Evolutionary conservation across 2,888 invertebrate species (phyloP), one percentile per base, ranked within the genome.

Genomic region (Diloba caeruleocephala): DNA sequence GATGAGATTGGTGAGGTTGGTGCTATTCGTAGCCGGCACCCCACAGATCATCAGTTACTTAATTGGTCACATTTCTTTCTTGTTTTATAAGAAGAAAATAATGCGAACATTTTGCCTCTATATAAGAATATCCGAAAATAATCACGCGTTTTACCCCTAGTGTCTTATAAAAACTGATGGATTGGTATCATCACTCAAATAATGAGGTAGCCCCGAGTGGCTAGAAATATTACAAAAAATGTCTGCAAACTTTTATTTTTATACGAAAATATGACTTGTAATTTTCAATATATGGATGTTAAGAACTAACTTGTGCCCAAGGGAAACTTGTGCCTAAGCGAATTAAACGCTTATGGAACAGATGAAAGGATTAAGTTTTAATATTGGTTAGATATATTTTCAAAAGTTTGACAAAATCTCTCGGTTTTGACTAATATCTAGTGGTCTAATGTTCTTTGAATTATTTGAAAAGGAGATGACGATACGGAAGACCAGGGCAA

Each of bases 131-230:
- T 12, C 31, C 28, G 12, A 34, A 46, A 55, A 63, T 71, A 44
- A 53, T 56, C 55, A 51, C 42, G 45, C 28, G 14, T 31, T 17
- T 43, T 45, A 42, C 44, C 49, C 60, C 55, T 48, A 53, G 48
- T 44, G 63, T 53, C 68, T 63, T 51, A 60, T 57, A 71, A 52
- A 51, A 50, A 46, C 64, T 68, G 69, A 70, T 64, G 45, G 64
- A 70, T 68, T 63, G 69, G 49, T 58, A 64, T 53, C 61, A 60
- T 71, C 69, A 34, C 60, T 68, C 65, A 70, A 45, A 45, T 52
- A 57, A 54, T 48, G 42, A 54, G 48, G 54, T 45, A 50, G 49
- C 46, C 46, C 33, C 46, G 15, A 55, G 51, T 34, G 46, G 41
- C 34, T 46, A 39, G 43, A 45, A 44, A 57, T 55, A 49, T 64